A percentile compares a stretch with the other conserved stretches of the same genome.
These are phyloP conservation scores for Laticauda colubrina DNA, from an alignment of 2,113 vertebrate genomes.

Conservation along the genomic window DNA sequence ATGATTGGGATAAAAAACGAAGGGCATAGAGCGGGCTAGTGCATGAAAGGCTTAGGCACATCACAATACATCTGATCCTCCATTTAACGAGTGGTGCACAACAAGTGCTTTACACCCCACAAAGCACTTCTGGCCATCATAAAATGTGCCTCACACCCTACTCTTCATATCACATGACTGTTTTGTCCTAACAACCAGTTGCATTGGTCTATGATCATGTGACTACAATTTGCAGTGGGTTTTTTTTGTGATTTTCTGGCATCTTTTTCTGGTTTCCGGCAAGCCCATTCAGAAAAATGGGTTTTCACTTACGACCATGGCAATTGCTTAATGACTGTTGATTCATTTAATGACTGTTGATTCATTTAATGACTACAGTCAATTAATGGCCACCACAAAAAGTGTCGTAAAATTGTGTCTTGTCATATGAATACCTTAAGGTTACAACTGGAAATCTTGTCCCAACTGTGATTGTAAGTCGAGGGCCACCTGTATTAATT, in stretches of 20 bases:
- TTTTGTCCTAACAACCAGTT: background rate
- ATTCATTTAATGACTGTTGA: background rate
- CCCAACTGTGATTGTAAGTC: background rate
- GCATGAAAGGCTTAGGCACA: conserved; percentile 17
- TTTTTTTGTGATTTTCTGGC: background rate
- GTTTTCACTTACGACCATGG: background rate
- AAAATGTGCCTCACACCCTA: background rate
- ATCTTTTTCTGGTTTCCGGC: background rate
- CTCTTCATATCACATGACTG: background rate
- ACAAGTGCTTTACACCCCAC: background rate
- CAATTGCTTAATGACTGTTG: background rate
- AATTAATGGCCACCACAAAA: background rate
- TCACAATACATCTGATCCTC: background rate
- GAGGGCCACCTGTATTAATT: background rate
- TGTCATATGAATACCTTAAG: background rate
- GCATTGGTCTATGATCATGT: background rate
- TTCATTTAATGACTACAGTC: background rate
- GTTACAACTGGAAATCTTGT: background rate
- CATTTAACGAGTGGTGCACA: background rate
- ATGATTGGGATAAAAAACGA: conserved; percentile 19
- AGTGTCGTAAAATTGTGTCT: background rate
- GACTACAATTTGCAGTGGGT: background rate
- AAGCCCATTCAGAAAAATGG: background rate
- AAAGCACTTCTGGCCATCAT: background rate
- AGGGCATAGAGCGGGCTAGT: background rate